Evolutionary conservation across 2,888 invertebrate species (phyloP).

Genomic region (Lasioglossum zephyrum): DNA sequence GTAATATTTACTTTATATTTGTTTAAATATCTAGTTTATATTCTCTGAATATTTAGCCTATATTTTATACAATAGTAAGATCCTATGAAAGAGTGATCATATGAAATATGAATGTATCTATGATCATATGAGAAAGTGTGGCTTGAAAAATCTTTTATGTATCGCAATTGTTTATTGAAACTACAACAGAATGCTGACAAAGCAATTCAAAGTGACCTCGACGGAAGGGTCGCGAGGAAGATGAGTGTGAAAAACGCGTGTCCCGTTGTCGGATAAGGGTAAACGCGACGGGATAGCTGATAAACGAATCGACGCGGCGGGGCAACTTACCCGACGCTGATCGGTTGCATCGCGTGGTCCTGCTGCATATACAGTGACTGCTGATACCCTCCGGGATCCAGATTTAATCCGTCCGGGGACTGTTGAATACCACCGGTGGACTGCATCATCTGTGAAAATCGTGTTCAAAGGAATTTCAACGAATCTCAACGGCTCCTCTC

Average conservation of each 20-base stretch:
- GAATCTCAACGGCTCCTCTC: no score
- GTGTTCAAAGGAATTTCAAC: background rate
- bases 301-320: slow-evolving; percentile 1
- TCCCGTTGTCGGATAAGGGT: background rate
- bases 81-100: no score
- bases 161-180: background rate
- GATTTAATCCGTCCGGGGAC: slow-evolving; percentile 87
- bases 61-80: no score
- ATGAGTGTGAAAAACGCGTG: background rate
- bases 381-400: slow-evolving; percentile 88
- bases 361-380: slow-evolving; percentile 90
- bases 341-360: slow-evolving; percentile 84
- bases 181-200: background rate
- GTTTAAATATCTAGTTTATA: no score
- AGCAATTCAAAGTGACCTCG: background rate
- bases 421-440: slow-evolving; percentile 88
- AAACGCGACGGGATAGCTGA: background rate
- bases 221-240: background rate
- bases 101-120: no score
- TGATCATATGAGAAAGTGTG: no score
- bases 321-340: slow-evolving; percentile 81
- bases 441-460: slow-evolving; percentile 78
- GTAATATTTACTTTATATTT: no score
- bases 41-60: no score
- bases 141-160: no score